Evolutionary conservation across 2,888 invertebrate genomes (phyloP).

Genomic region (Romanomermis culicivorax): DNA sequence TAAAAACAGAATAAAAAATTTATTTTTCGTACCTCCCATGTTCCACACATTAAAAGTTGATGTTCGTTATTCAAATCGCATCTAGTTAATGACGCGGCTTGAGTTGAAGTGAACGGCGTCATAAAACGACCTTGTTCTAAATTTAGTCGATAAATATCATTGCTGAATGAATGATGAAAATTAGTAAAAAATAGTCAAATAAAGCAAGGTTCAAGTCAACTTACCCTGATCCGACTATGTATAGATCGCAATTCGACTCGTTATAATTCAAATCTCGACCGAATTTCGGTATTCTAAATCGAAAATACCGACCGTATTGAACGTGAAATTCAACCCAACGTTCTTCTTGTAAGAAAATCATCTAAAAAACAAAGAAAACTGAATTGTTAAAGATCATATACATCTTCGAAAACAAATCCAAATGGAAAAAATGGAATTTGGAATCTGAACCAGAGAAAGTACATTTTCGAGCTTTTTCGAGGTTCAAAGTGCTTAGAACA

Average conservation of each 20-base stretch:
- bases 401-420: too few species aligned
- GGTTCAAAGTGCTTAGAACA: too few species aligned
- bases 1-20: conserved; percentile 1
- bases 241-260: conserved; percentile 66
- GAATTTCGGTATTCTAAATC: conserved; percentile 74
- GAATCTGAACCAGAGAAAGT: too few species aligned
- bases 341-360: conserved; percentile 68
- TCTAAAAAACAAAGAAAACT: conserved; percentile 35
- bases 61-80: conserved; percentile 68
- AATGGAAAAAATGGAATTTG: too few species aligned
- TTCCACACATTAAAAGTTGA: conserved; percentile 62
- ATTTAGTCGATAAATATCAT: conserved; percentile 76
- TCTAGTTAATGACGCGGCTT: conserved; percentile 43
- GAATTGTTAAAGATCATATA: not conserved
- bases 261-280: conserved; percentile 83
- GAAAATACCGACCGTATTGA: conserved; percentile 69
- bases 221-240: conserved; percentile 66
- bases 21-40: conserved; percentile 42
- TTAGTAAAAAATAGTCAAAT: conserved; percentile 3
- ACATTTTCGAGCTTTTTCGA: too few species aligned
- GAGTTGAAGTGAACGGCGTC: conserved; percentile 54
- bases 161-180: conserved; percentile 34
- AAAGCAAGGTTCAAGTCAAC: conserved; percentile 11
- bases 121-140: conserved; percentile 83
- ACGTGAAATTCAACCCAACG: conserved; percentile 86